A percentile compares a stretch with the other conserved stretches of the same genome.
Evolutionary conservation across 2,888 invertebrate species (phyloP).

Genomic region (Epistrophe eligans): DNA sequence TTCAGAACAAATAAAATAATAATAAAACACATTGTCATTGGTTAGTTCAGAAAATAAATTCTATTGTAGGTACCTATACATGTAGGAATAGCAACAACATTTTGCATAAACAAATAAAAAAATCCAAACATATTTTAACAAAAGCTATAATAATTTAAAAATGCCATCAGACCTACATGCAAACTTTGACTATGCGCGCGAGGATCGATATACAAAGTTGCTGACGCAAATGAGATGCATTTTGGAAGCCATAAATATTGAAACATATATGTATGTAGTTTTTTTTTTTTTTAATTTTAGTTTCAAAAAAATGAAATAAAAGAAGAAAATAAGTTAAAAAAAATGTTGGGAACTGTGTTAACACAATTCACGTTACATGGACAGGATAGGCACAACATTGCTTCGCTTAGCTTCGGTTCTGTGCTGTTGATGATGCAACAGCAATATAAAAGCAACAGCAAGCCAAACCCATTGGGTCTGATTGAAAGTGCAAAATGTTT

Average conservation of each 20-base stretch:
- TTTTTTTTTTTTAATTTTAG: slow-evolving; percentile 17
- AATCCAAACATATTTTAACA: slow-evolving; percentile 8
- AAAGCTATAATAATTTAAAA: slow-evolving; percentile 12
- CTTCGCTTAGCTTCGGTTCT: background rate
- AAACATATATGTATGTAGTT: background rate
- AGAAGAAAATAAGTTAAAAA: background rate
- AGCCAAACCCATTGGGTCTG: slow-evolving; percentile 51
- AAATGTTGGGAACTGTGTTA: slow-evolving; percentile 45
- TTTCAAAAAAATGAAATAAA: slow-evolving; percentile 11
- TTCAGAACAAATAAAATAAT: slow-evolving; percentile 12
- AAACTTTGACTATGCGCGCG: background rate
- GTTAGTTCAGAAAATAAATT: background rate
- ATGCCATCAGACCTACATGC: background rate
- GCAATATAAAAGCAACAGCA: background rate
- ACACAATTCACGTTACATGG: slow-evolving; percentile 63
- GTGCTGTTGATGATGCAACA: slow-evolving; percentile 36
- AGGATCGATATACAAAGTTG: background rate
- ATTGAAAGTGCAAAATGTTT: slow-evolving; percentile 52
- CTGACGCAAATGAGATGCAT: slow-evolving; percentile 58
- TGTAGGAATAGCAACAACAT: background rate
- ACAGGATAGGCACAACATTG: background rate
- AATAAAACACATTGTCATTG: slow-evolving; percentile 13
- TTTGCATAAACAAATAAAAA: slow-evolving; percentile 5
- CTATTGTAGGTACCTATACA: no score
- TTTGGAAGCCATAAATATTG: slow-evolving; percentile 36